Percentiles rank a stretch among this genome's conserved stretches.
These are phyloP conservation scores for Bergia puertoricense DNA, from an alignment of 92 coral and sea anemone species.

Conservation along the genomic window DNA sequence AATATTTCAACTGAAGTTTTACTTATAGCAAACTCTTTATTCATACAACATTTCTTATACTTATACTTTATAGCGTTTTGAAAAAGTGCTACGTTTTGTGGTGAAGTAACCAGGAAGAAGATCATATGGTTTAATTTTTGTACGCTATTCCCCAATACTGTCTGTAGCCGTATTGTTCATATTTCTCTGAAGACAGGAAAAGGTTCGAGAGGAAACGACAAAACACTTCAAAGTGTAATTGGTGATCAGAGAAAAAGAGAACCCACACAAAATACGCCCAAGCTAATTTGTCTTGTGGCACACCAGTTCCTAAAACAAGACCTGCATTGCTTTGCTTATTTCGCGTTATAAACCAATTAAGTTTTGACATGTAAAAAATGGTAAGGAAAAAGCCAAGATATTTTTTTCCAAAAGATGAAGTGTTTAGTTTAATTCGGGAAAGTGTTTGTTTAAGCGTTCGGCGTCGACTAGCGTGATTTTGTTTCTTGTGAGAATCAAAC, in stretches of 20 bases:
- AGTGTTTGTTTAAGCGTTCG: not conserved
- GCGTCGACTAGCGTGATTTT: not conserved
- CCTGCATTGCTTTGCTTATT: conserved; percentile 9
- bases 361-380: conserved; percentile 9
- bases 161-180: not conserved
- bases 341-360: conserved; percentile 36
- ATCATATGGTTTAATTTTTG: not conserved
- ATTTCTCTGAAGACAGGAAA: conserved; percentile 26
- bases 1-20: too few relatives aligned
- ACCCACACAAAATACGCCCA: conserved; percentile 8
- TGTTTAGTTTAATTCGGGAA: not conserved
- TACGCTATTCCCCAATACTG: not conserved
- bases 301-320: not conserved
- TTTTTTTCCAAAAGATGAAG: not conserved
- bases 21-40: not conserved
- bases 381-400: not conserved
- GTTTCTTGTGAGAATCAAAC: not conserved
- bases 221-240: conserved; percentile 24
- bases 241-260: not conserved
- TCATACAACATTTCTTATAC: not conserved
- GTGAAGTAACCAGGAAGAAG: not conserved
- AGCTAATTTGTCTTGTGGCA: conserved; percentile 16
- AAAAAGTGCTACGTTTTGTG: not conserved
- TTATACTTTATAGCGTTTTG: too few relatives aligned
- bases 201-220: not conserved